Conservation (phyloP, 2,113 vertebrate genomes). For the Peromyscus leucopus region DNA sequence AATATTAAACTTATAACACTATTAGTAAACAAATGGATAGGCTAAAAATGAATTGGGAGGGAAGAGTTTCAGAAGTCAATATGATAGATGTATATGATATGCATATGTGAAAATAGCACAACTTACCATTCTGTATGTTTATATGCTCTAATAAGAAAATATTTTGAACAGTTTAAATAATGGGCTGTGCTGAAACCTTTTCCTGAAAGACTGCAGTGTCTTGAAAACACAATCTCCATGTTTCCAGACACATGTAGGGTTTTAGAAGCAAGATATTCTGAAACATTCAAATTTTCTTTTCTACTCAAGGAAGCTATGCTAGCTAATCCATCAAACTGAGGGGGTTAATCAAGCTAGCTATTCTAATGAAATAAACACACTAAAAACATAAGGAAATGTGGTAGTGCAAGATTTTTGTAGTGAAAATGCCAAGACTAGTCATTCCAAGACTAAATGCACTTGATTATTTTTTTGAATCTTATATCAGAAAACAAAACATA, state of each 20-base stretch:
- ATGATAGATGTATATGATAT: neutral
- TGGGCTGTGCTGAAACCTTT: neutral
- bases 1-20: neutral
- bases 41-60: neutral
- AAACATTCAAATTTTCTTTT: neutral
- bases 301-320: neutral
- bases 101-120: neutral
- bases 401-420: neutral
- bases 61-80: neutral
- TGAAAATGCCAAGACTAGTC: slow-evolving; percentile 46
- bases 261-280: neutral
- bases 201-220: neutral
- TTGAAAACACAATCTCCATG: neutral
- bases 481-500: neutral
- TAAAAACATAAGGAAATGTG: neutral
- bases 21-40: neutral
- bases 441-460: slow-evolving; percentile 18
- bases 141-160: neutral
- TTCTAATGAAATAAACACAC: neutral
- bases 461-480: slow-evolving; percentile 28
- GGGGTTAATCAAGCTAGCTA: neutral
- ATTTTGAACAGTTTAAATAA: neutral
- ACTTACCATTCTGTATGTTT: neutral
- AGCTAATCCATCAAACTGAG: neutral
- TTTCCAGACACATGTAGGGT: neutral